phyloP scores from a whole-genome alignment of 2,888 invertebrate genomes.

The Lathronympha strigana region DNA sequence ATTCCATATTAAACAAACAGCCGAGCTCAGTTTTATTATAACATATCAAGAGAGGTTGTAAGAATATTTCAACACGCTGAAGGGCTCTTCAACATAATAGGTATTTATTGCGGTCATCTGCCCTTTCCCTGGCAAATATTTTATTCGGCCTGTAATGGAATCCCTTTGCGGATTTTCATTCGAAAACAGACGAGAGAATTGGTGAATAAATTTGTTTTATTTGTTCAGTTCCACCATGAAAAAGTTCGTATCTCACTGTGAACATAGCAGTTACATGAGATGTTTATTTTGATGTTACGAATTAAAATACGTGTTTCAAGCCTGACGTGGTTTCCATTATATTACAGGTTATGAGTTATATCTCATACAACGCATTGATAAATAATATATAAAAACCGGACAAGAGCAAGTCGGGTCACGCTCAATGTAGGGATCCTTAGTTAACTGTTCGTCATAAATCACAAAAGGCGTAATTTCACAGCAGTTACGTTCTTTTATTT shows the following conservation, averaged over 20 bases:
- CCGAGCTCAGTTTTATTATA: too few species aligned
- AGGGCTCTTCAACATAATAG: constrained; percentile 39
- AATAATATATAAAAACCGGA: too few species aligned
- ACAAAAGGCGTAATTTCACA: too few species aligned
- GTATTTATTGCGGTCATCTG: constrained; percentile 40
- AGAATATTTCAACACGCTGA: constrained; percentile 27
- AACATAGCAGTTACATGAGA: not conserved
- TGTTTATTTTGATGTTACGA: not conserved
- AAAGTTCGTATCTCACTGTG: not conserved
- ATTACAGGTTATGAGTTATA: constrained; percentile 6
- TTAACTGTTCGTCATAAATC: too few species aligned
- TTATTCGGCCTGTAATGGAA: constrained; percentile 39
- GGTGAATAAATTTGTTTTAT: constrained; percentile 35
- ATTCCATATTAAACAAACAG: not conserved
- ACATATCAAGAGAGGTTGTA: too few species aligned
- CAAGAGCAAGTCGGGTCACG: too few species aligned
- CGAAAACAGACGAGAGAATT: constrained; percentile 32
- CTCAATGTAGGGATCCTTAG: too few species aligned
- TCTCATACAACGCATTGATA: constrained; percentile 15
- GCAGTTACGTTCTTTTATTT: too few species aligned
- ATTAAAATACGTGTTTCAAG: not conserved
- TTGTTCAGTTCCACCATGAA: constrained; percentile 4
- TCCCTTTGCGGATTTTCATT: constrained; percentile 36
- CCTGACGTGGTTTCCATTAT: not conserved
- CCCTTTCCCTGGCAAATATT: constrained; percentile 38